phyloP scores from a whole-genome alignment of 2,888 invertebrate species.

The Oligia fasciuncula region DNA sequence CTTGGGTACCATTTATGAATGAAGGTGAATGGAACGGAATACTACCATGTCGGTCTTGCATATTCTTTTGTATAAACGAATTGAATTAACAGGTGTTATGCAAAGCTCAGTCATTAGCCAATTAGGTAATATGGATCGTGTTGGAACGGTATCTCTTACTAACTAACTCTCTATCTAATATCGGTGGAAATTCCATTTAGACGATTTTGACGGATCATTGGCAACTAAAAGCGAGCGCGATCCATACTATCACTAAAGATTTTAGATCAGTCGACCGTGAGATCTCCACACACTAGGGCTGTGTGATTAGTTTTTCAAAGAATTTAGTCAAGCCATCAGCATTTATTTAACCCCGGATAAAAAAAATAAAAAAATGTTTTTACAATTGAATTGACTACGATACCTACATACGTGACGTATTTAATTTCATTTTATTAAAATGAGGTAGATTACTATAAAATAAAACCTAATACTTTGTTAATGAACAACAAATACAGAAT shows the following conservation, averaged over 20 bases:
- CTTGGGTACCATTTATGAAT: background rate
- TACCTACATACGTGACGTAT: background rate
- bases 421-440: background rate
- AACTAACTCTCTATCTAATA: too few relatives aligned
- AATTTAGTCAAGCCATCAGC: constrained; percentile 8
- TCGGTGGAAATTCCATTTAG: constrained; percentile 68
- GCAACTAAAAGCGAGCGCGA: constrained; percentile 59
- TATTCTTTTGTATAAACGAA: background rate
- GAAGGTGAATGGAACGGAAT: background rate
- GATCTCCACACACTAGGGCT: constrained; percentile 34
- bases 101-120: constrained; percentile 37
- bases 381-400: background rate
- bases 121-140: constrained; percentile 52
- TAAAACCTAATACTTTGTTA: background rate
- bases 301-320: background rate
- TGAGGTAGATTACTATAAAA: background rate
- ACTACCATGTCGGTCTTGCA: too few relatives aligned
- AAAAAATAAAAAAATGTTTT: too few relatives aligned
- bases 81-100: background rate
- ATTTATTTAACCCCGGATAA: constrained; percentile 1
- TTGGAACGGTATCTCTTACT: too few relatives aligned
- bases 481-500: constrained; percentile 5
- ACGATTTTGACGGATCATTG: constrained; percentile 70
- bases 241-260: constrained; percentile 60
- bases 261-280: constrained; percentile 59